A percentile compares a stretch with the other conserved stretches of the same genome.
Conservation (phyloP, 2,113 vertebrate genomes). For the Chaetorhynchus papuensis region DNA sequence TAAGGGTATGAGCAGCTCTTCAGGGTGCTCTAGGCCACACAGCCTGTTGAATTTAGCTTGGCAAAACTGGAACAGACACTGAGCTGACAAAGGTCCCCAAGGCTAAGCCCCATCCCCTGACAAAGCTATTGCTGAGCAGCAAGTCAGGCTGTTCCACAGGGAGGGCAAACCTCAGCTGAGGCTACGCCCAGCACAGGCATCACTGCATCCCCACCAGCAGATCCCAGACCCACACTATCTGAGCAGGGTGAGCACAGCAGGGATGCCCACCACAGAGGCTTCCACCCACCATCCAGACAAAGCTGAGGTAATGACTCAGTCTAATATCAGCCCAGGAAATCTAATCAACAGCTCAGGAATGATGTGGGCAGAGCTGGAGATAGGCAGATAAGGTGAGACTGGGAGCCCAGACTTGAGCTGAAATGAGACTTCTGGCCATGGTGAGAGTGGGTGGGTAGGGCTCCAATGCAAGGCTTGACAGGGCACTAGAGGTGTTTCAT, state of each 20-base stretch:
- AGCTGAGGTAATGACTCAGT: background rate
- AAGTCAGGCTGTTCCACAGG: background rate
- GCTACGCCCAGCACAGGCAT: rapidly evolving
- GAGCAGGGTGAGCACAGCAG: background rate
- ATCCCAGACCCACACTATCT: background rate
- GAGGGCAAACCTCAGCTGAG: background rate
- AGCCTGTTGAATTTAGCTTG: background rate
- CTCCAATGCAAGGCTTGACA: background rate
- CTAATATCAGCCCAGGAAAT: background rate
- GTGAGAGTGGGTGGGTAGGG: no score
- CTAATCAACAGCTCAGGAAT: background rate
- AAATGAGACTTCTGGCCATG: background rate
- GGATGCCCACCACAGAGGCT: background rate
- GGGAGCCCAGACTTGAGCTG: background rate
- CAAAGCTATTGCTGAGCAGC: background rate
- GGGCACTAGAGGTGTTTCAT: background rate
- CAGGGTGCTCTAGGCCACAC: background rate
- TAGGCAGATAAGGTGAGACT: background rate
- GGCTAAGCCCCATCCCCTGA: background rate
- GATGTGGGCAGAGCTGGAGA: background rate
- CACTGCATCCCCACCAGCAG: background rate
- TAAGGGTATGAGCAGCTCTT: background rate
- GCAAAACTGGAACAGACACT: background rate
- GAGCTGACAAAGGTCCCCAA: background rate
- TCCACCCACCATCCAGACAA: background rate